Evolutionary conservation across 2,888 invertebrate genomes (phyloP).

Genomic region (Amorpha juglandis): DNA sequence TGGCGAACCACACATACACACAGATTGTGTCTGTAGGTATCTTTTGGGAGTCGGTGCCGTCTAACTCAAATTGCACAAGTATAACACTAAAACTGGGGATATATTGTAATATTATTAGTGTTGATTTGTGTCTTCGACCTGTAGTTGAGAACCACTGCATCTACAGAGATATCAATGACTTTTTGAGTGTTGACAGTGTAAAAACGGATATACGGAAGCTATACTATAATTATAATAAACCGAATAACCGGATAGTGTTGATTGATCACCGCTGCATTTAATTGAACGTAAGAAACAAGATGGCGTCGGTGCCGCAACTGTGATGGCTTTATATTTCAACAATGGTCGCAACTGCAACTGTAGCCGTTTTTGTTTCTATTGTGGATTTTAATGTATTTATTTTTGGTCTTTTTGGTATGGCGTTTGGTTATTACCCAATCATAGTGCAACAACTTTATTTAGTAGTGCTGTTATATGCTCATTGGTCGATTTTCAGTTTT

Average conservation of each 20-base stretch:
- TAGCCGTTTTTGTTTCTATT: neutral
- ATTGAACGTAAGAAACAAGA: conserved; percentile 10
- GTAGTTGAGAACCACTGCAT: conserved; percentile 47
- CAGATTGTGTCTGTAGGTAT: too few species aligned
- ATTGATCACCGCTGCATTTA: conserved; percentile 43
- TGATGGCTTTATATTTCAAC: conserved; percentile 3
- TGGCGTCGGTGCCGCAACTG: neutral
- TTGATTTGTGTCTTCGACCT: neutral
- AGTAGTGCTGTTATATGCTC: too few species aligned
- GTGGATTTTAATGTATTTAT: neutral
- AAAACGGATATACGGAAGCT: conserved; percentile 55
- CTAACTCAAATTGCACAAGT: too few species aligned
- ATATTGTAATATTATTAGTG: too few species aligned
- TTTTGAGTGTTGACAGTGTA: conserved; percentile 78
- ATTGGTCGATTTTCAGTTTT: too few species aligned
- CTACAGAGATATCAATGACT: conserved; percentile 68
- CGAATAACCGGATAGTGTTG: conserved; percentile 45
- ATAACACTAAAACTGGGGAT: too few species aligned
- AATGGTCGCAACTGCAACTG: conserved; percentile 1
- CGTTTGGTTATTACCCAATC: neutral
- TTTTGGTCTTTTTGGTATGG: neutral
- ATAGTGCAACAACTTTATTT: too few species aligned
- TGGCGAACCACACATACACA: too few species aligned
- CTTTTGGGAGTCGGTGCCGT: too few species aligned
- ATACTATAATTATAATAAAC: conserved; percentile 74